Evolutionary conservation across 2,797 vertebrate species (phyloP).

Genomic region (Clarias laeviceps): DNA sequence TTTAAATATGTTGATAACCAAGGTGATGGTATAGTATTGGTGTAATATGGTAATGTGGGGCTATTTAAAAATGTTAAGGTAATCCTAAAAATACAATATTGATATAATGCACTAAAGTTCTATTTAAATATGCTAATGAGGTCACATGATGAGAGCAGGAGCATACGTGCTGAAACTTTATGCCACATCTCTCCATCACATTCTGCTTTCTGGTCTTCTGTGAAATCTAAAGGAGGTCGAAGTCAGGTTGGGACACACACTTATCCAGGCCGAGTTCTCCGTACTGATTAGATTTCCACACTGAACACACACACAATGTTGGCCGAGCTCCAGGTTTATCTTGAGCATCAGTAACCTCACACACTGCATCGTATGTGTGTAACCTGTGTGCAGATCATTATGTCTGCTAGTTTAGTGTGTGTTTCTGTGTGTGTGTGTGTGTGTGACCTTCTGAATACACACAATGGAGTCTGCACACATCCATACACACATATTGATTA

Average conservation of each 20-base stretch:
- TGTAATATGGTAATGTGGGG: too few relatives aligned
- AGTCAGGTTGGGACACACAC: slow-evolving; percentile 13
- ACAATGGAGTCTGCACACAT: too few relatives aligned
- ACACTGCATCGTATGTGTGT: neutral
- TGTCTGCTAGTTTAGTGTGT: neutral
- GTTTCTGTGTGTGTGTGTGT: neutral
- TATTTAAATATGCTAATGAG: neutral
- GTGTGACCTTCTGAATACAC: neutral
- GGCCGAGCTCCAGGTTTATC: slow-evolving; percentile 62
- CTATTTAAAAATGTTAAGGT: too few relatives aligned
- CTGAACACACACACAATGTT: slow-evolving; percentile 55
- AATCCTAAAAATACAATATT: too few relatives aligned
- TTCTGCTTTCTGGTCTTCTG: slow-evolving; percentile 12
- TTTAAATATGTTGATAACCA: too few relatives aligned
- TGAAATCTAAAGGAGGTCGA: slow-evolving; percentile 18
- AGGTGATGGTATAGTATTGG: too few relatives aligned
- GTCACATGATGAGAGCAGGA: neutral
- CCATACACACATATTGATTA: too few relatives aligned
- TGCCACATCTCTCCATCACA: neutral
- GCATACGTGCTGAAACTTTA: slow-evolving; percentile 10
- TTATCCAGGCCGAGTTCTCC: slow-evolving; percentile 58
- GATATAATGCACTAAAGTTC: too few relatives aligned
- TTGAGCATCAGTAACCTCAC: slow-evolving; percentile 45
- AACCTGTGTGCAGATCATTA: neutral
- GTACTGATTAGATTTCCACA: slow-evolving; percentile 67